phyloP scores from a whole-genome alignment of 1,140 invertebrate genomes.

The Zaprionus taronus region DNA sequence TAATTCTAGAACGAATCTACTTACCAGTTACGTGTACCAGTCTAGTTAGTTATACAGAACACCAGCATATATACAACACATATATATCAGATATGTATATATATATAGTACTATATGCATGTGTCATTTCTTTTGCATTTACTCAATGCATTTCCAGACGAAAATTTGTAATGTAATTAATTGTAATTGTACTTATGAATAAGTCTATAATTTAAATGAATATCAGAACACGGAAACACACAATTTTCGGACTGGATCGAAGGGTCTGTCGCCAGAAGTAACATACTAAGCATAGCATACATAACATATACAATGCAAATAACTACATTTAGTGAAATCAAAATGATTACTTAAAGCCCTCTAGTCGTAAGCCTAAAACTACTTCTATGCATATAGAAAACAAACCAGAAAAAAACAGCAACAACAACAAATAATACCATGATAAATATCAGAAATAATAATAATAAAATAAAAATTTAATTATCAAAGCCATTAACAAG shows the following conservation, averaged over 20 bases:
- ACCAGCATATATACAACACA: conserved; percentile 9
- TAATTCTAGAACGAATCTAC: conserved; percentile 67
- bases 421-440: conserved; percentile 43
- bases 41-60: conserved; percentile 63
- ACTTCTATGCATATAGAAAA: conserved; percentile 42
- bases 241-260: conserved; percentile 14
- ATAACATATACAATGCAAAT: conserved; percentile 45
- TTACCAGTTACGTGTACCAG: conserved; percentile 33
- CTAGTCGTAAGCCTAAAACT: conserved; percentile 72
- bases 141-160: conserved; percentile 77
- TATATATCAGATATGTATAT: conserved; percentile 25
- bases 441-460: conserved; percentile 41
- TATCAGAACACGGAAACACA: neutral
- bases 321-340: conserved; percentile 78
- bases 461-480: conserved; percentile 64
- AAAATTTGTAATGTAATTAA: conserved; percentile 73
- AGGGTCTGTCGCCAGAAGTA: conserved; percentile 29
- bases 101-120: conserved; percentile 8
- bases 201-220: conserved; percentile 62
- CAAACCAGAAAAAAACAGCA: conserved; percentile 10
- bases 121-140: conserved; percentile 74
- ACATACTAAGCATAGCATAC: conserved; percentile 19
- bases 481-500: conserved; percentile 53
- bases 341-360: conserved; percentile 67
- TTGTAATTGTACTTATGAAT: conserved; percentile 68